A percentile compares a stretch with the other conserved stretches of the same genome.
These are phyloP conservation scores for Anas platyrhynchos DNA, from an alignment of 2,113 vertebrate species.

Conservation along the genomic window DNA sequence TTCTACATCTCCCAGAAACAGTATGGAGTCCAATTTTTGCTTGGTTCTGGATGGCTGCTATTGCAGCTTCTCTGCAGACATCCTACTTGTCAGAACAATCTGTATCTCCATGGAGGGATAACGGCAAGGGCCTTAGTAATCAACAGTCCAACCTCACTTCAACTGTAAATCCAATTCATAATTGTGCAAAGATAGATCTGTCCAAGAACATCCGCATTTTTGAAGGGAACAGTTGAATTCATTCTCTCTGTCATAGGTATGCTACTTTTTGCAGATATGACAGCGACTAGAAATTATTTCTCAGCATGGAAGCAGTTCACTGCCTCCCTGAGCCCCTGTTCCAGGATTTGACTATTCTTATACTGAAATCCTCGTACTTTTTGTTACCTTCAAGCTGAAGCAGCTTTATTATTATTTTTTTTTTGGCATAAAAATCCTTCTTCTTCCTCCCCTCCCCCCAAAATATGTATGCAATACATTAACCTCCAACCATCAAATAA, in stretches of 20 bases:
- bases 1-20: not conserved
- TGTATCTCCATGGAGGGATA: not conserved
- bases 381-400: not conserved
- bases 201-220: not conserved
- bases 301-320: not conserved
- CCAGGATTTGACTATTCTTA: not conserved
- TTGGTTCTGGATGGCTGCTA: accelerated
- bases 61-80: not conserved
- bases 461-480: not conserved
- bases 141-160: not conserved
- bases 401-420: no score
- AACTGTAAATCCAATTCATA: accelerated
- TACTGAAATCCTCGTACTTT: not conserved
- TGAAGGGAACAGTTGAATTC: not conserved
- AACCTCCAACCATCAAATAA: not conserved
- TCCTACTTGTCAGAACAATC: not conserved
- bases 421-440: not conserved
- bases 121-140: not conserved
- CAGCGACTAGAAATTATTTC: not conserved
- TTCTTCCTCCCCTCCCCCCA: accelerated
- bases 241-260: not conserved
- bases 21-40: not conserved
- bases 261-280: not conserved
- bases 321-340: not conserved
- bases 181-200: not conserved